phyloP scores from a whole-genome alignment of 2,797 vertebrate genomes.

The Cossypha heuglini region DNA sequence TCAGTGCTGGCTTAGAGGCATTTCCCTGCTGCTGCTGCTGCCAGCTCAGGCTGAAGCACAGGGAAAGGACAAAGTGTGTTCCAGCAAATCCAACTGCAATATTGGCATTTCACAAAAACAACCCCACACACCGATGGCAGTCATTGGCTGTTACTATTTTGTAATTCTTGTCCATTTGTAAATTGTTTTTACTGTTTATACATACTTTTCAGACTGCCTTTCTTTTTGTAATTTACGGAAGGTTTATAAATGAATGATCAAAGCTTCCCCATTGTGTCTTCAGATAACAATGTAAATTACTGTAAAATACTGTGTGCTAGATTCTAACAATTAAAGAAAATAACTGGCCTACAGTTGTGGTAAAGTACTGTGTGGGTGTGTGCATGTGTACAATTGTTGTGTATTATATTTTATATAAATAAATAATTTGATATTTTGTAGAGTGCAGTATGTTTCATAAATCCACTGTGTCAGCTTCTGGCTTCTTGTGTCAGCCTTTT shows the following conservation, averaged over 20 bases:
- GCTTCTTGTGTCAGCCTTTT: fast-evolving
- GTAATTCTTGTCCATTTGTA: conserved; percentile 98
- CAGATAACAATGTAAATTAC: conserved; percentile 84
- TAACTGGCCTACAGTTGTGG: conserved; percentile 86
- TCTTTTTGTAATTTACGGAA: conserved; percentile 93
- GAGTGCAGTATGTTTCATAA: conserved; percentile 33
- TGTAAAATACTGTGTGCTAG: conserved; percentile 90
- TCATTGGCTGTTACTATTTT: conserved; percentile 86
- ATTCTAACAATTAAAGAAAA: conserved; percentile 82
- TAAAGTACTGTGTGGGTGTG: conserved; percentile 91
- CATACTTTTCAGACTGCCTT: conserved; percentile 99
- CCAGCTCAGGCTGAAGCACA: not conserved
- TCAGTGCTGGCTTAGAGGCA: not conserved
- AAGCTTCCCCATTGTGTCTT: conserved; percentile 96
- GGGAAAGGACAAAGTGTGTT: not conserved
- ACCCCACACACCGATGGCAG: conserved; percentile 50
- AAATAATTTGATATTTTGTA: conserved; percentile 99
- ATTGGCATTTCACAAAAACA: conserved; percentile 36
- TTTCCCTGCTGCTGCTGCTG: not conserved
- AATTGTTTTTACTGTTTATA: conserved; percentile 99
- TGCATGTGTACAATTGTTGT: conserved; percentile 89
- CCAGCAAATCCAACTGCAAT: not conserved
- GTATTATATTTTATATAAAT: conserved; percentile 90
- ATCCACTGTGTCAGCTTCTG: not conserved
- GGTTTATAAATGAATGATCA: conserved; percentile 91